Percentiles rank a stretch among this genome's conserved stretches.
Evolutionary conservation across 2,888 invertebrate genomes (phyloP).

Genomic region (Endomychus coccineus): DNA sequence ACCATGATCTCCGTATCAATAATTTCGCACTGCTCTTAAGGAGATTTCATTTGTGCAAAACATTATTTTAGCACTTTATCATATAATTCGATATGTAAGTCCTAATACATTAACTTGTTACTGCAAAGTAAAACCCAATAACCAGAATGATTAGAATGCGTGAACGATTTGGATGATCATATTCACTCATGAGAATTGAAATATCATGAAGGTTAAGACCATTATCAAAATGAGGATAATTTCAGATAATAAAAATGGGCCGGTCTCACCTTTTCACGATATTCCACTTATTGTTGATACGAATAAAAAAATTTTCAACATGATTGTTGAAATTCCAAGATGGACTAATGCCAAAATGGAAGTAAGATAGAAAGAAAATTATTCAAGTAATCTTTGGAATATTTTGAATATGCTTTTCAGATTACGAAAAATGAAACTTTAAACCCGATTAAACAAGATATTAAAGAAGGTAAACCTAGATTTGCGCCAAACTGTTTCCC

Average conservation of each 20-base stretch:
- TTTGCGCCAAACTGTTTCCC: slow-evolving; percentile 98
- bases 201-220: no score
- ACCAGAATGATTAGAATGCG: no score
- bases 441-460: slow-evolving; percentile 98
- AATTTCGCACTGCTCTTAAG: no score
- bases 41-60: no score
- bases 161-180: no score
- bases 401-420: slow-evolving; percentile 42
- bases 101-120: no score
- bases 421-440: slow-evolving; percentile 77
- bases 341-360: slow-evolving; percentile 99
- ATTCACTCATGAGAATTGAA: no score
- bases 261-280: slow-evolving; percentile 95
- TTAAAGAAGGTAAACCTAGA: slow-evolving; percentile 91
- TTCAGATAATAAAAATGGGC: slow-evolving; percentile 67
- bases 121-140: no score
- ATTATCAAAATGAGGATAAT: no score
- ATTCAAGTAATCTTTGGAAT: slow-evolving; percentile 1
- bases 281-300: slow-evolving; percentile 84
- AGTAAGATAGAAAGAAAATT: slow-evolving; percentile 49
- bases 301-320: slow-evolving; percentile 73
- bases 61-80: no score
- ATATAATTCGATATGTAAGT: no score
- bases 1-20: no score
- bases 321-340: slow-evolving; percentile 98